Base-by-base conservation (phyloP, 2,113 vertebrate genomes). In the Isurus oxyrinchus region DNA sequence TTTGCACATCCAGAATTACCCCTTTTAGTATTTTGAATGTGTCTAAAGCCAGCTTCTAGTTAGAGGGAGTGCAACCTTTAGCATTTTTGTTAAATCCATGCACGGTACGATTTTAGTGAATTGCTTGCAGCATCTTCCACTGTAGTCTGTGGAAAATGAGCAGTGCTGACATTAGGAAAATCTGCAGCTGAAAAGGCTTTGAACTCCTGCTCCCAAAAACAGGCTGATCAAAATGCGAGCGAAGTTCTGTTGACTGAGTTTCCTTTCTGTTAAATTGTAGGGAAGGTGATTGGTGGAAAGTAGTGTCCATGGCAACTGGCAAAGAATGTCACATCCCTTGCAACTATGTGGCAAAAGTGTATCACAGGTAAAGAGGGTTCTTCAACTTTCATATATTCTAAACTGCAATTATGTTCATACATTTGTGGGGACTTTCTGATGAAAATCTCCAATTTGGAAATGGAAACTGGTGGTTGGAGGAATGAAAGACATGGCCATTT, bases 261-360 rank as follows among this genome's bases (percentile, higher is more conserved):
- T 14, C 96, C 66, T 97, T 79, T 96, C 53, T 96, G 66, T 96
- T 49, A 93, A 97, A 90, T 97, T 96, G 57, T 97, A 99, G 99
- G 59, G 97, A 98, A 0, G 98, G 98, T 0, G 98, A 99, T 25
- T 99, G 98, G 97, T 98, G 98, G 98, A 98, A 97, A 27, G 98
- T 99, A 96, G 97, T 94, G 0, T 99, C 98, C 0, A 16, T 97
- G 31, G 97, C 96, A 86, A 98, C 98, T 0, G 98, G 98, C 69
- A 95, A 94, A 40, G 98, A 98, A 66, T 98, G 97, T 96, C 98
- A 97, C 27, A 19, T 99, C 44, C 98, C 98, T 96, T 98, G 97
- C 87, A 97, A 96, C 96, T 98, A 98, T 0, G 98, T 98, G 16
- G 98, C 98, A 97, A 98, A 97, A 96, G 97, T 99, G 95, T 98